Evolutionary conservation across 2,888 invertebrate species (phyloP).

Genomic region (Lepidocyrtoides sp.): DNA sequence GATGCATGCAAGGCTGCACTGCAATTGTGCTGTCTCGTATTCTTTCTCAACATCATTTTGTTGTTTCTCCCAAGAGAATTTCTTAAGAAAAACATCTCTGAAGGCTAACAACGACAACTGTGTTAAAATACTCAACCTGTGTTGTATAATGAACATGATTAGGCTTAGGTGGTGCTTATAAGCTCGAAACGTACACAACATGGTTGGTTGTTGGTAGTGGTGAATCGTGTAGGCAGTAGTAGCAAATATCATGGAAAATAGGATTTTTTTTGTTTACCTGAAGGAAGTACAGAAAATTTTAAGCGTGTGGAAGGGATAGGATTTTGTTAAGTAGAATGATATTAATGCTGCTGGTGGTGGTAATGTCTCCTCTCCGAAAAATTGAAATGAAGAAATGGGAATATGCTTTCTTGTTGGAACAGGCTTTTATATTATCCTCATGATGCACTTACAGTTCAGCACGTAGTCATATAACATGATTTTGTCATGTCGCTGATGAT

Average conservation of each 20-base stretch:
- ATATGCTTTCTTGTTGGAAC: constrained; percentile 16
- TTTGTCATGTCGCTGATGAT: constrained; percentile 10
- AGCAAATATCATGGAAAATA: not conserved
- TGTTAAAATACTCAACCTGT: not conserved
- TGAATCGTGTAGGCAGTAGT: too few relatives aligned
- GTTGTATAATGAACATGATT: not conserved
- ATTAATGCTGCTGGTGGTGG: constrained; percentile 22
- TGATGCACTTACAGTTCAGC: too few relatives aligned
- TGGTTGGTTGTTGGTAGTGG: too few relatives aligned
- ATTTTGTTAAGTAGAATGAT: constrained; percentile 22
- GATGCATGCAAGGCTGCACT: too few relatives aligned
- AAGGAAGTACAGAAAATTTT: constrained; percentile 1
- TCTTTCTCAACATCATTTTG: constrained; percentile 8
- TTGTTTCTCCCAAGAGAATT: constrained; percentile 38
- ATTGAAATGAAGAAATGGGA: constrained; percentile 6
- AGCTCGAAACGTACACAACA: too few relatives aligned
- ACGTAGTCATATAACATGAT: not conserved
- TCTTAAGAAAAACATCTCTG: not conserved
- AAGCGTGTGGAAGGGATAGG: constrained; percentile 54
- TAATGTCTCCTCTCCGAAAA: constrained; percentile 40
- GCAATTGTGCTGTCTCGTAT: constrained; percentile 19
- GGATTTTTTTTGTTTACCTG: constrained; percentile 63
- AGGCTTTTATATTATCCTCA: not conserved
- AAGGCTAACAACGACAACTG: not conserved
- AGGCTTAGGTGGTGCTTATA: too few relatives aligned